phyloP scores from a whole-genome alignment of 2,113 vertebrate genomes.

The Chaetodon trifascialis region DNA sequence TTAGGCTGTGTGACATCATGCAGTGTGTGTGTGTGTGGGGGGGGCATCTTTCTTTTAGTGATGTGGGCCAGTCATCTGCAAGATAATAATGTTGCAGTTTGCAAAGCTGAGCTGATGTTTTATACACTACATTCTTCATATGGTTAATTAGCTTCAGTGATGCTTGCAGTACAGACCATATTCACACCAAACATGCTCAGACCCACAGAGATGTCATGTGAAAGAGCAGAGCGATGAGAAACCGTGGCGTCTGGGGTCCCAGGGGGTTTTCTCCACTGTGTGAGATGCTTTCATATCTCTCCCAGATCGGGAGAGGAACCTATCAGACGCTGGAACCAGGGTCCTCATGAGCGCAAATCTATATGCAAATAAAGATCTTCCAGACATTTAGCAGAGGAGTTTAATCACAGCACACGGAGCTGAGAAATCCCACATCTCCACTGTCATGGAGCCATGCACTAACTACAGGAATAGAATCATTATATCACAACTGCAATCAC shows the following conservation, averaged over 20 bases:
- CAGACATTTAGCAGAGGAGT: constrained; percentile 41
- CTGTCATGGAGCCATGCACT: neutral
- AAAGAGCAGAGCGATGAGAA: constrained; percentile 47
- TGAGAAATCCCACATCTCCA: constrained; percentile 34
- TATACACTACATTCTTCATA: constrained; percentile 29
- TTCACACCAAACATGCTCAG: constrained; percentile 34
- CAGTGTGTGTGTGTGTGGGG: neutral
- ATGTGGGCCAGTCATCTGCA: constrained; percentile 17
- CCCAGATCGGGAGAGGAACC: constrained; percentile 59
- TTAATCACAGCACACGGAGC: constrained; percentile 35
- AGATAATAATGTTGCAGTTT: constrained; percentile 55
- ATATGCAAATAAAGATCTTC: constrained; percentile 56
- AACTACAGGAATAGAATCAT: constrained; percentile 33
- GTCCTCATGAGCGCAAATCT: constrained; percentile 45
- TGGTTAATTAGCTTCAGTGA: constrained; percentile 47
- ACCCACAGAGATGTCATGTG: constrained; percentile 47
- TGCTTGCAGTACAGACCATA: constrained; percentile 13
- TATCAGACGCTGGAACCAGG: constrained; percentile 29
- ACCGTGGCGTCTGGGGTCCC: constrained; percentile 36
- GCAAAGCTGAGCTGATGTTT: constrained; percentile 52
- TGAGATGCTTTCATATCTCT: constrained; percentile 61
- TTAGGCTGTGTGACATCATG: constrained; percentile 25
- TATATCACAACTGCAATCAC: constrained; percentile 8
- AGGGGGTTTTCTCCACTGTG: constrained; percentile 42
- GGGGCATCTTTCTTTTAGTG: constrained; percentile 11